Conservation (phyloP, 1,140 invertebrate species). For the Leguminivora glycinivorella region DNA sequence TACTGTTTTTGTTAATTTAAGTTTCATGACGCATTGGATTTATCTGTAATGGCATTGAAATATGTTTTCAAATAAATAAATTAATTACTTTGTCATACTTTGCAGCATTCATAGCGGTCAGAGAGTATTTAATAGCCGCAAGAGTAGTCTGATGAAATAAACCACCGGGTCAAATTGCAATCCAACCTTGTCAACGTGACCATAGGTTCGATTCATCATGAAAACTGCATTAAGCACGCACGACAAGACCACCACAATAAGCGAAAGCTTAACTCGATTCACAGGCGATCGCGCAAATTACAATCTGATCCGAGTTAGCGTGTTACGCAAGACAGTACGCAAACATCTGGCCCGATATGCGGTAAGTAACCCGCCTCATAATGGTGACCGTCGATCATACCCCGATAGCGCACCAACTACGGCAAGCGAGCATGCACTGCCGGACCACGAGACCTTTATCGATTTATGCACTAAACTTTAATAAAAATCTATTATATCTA, state of each 20-base stretch:
- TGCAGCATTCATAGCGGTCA: background rate
- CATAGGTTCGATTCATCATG: constrained; percentile 37
- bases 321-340: constrained; percentile 67
- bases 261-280: constrained; percentile 47
- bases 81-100: too few relatives aligned
- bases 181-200: background rate
- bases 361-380: constrained; percentile 60
- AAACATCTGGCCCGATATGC: constrained; percentile 58
- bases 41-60: too few relatives aligned
- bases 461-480: constrained; percentile 35
- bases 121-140: background rate
- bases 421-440: constrained; percentile 55
- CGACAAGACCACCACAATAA: constrained; percentile 55
- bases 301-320: constrained; percentile 59
- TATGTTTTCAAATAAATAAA: too few relatives aligned
- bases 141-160: background rate
- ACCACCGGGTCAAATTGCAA: background rate
- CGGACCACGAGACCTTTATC: constrained; percentile 65
- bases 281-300: constrained; percentile 59
- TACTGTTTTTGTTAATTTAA: too few relatives aligned
- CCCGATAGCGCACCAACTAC: constrained; percentile 61
- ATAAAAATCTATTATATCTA: background rate
- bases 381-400: constrained; percentile 68
- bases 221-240: constrained; percentile 51
- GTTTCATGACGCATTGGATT: too few relatives aligned